Evolutionary conservation across 2,113 vertebrate genomes (phyloP).

Genomic region (Charina bottae): DNA sequence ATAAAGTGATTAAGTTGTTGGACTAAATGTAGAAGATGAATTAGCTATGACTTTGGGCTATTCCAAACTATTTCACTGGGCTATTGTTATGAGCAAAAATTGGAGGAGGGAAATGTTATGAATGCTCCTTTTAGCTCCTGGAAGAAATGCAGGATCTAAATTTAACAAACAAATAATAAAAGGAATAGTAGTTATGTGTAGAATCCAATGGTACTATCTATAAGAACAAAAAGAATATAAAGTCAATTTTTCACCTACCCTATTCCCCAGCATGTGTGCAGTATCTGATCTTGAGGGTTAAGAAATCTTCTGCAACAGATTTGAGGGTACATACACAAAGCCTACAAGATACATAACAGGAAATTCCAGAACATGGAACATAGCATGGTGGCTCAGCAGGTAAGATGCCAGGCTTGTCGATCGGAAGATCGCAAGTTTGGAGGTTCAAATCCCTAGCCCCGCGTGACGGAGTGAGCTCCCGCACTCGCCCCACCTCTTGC

Average conservation of each 20-base stretch:
- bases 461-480: too few species aligned
- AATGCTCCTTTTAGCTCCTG: not conserved
- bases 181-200: not conserved
- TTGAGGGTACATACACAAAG: not conserved
- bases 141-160: not conserved
- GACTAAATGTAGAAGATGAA: not conserved
- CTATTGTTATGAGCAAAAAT: not conserved
- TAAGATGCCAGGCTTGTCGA: too few species aligned
- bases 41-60: not conserved
- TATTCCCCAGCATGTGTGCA: not conserved
- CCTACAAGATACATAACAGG: not conserved
- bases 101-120: not conserved
- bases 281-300: not conserved
- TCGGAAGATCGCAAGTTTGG: too few species aligned
- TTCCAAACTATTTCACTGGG: not conserved
- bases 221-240: not conserved
- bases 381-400: too few species aligned
- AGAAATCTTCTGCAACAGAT: not conserved
- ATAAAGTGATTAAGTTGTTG: not conserved
- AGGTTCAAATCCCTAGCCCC: too few species aligned
- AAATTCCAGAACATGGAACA: not conserved
- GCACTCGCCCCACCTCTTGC: too few species aligned
- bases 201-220: not conserved
- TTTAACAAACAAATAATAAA: not conserved
- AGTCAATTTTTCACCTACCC: not conserved